Evolutionary conservation across 2,113 vertebrate species (phyloP).

Genomic region (Siphamia tubifer): DNA sequence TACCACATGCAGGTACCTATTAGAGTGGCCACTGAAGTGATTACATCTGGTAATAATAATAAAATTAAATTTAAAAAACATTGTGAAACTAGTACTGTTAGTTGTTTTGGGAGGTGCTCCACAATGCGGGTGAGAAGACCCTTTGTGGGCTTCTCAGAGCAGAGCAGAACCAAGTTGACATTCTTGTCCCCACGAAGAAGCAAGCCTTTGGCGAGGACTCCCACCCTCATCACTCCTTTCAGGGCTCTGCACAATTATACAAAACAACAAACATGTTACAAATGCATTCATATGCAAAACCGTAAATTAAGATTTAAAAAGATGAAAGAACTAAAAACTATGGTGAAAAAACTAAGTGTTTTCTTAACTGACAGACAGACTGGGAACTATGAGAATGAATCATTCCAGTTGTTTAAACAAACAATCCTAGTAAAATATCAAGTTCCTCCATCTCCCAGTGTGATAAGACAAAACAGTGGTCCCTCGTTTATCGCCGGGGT

Average conservation of each 20-base stretch:
- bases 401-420: too few species aligned
- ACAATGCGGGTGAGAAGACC: constrained; percentile 87
- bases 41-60: too few species aligned
- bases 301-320: too few species aligned
- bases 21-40: neutral
- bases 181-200: constrained; percentile 93
- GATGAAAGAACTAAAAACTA: neutral
- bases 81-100: constrained; percentile 83
- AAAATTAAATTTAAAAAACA: neutral
- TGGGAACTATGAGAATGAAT: too few species aligned
- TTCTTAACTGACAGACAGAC: too few species aligned
- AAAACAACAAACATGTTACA: neutral
- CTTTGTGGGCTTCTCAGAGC: constrained; percentile 93
- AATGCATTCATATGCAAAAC: too few species aligned
- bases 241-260: constrained; percentile 80
- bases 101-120: constrained; percentile 95
- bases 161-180: constrained; percentile 94
- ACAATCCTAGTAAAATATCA: too few species aligned
- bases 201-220: constrained; percentile 96
- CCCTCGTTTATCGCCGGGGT: too few species aligned
- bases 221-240: constrained; percentile 96
- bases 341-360: too few species aligned
- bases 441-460: too few species aligned
- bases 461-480: too few species aligned
- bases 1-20: neutral